A percentile compares a stretch with the other conserved stretches of the same genome.
Conservation (phyloP, 2,888 invertebrate genomes). For the Brachypterus glaber region DNA sequence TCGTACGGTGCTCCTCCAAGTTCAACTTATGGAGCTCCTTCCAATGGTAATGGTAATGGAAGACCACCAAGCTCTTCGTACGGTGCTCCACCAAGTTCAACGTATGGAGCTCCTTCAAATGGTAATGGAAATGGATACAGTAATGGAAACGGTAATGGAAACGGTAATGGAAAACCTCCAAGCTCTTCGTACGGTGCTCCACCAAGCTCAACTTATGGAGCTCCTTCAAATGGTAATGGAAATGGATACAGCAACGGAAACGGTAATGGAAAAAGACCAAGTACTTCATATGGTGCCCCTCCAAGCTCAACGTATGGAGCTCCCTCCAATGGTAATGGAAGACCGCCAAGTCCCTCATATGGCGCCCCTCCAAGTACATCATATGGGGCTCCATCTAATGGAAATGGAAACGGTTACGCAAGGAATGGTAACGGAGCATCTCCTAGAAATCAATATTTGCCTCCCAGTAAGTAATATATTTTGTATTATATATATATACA, state of each 20-base stretch:
- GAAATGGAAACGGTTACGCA: slow-evolving; percentile 25
- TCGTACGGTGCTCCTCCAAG: slow-evolving; percentile 1
- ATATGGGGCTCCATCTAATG: slow-evolving; percentile 27
- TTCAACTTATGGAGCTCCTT: slow-evolving; percentile 20
- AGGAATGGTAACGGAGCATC: slow-evolving; percentile 10
- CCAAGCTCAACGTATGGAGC: slow-evolving; percentile 22
- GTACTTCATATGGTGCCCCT: slow-evolving; percentile 28
- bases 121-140: slow-evolving; percentile 26
- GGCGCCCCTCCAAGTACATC: slow-evolving; percentile 22
- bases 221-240: slow-evolving; percentile 20
- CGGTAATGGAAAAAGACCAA: slow-evolving; percentile 24
- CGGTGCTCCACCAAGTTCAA: slow-evolving; percentile 29
- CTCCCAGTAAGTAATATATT: slow-evolving; percentile 20
- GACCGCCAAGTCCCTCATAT: slow-evolving; percentile 21
- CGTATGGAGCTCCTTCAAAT: slow-evolving; percentile 19
- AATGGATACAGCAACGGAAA: slow-evolving; percentile 25
- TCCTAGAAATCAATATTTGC: background rate
- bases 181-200: slow-evolving; percentile 25
- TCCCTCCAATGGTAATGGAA: slow-evolving; percentile 15
- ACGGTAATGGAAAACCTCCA: slow-evolving; percentile 23
- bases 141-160: slow-evolving; percentile 19
- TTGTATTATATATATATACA: too few relatives aligned
- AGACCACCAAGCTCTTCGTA: slow-evolving; percentile 22
- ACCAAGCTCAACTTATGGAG: slow-evolving; percentile 22
- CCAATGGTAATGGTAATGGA: slow-evolving; percentile 22